phyloP scores from a whole-genome alignment of 2,888 invertebrate genomes.

The Caenorhabditis zanzibari region DNA sequence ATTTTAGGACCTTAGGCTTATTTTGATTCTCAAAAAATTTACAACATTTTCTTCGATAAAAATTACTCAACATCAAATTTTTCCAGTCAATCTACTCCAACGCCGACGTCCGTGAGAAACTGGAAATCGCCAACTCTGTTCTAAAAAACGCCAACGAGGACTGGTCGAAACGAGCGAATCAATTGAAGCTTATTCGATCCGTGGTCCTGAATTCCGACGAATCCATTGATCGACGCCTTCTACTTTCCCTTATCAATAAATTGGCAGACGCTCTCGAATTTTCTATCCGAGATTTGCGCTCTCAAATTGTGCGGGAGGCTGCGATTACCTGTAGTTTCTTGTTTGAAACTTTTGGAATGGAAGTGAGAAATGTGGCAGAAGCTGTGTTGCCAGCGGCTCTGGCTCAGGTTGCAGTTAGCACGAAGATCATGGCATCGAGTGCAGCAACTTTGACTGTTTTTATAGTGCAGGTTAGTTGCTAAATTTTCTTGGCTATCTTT shows the following conservation, averaged over 20 bases:
- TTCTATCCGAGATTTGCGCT: slow-evolving; percentile 54
- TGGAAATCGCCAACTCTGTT: slow-evolving; percentile 39
- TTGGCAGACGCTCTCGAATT: slow-evolving; percentile 55
- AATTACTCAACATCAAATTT: background rate
- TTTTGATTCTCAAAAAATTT: too few relatives aligned
- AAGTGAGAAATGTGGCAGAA: slow-evolving; percentile 47
- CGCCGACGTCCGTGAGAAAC: slow-evolving; percentile 41
- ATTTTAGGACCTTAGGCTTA: too few relatives aligned
- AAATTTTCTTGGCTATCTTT: too few relatives aligned
- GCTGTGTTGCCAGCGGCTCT: slow-evolving; percentile 44
- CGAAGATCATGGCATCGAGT: slow-evolving; percentile 58
- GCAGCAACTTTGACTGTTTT: slow-evolving; percentile 56
- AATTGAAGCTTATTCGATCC: slow-evolving; percentile 56
- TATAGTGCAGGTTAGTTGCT: slow-evolving; percentile 38
- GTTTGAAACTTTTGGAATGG: slow-evolving; percentile 55
- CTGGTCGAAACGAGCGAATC: slow-evolving; percentile 62
- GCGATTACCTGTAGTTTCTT: slow-evolving; percentile 59
- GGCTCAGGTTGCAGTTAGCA: slow-evolving; percentile 38
- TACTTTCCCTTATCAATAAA: slow-evolving; percentile 29
- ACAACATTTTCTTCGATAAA: too few relatives aligned
- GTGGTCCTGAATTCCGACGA: slow-evolving; percentile 44
- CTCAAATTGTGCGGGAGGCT: slow-evolving; percentile 60
- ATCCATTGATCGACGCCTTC: slow-evolving; percentile 33
- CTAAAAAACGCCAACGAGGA: slow-evolving; percentile 56
- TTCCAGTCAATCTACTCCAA: slow-evolving; percentile 57